Base-by-base conservation (phyloP, 2,113 vertebrate species). In the Cynoglossus semilaevis region DNA sequence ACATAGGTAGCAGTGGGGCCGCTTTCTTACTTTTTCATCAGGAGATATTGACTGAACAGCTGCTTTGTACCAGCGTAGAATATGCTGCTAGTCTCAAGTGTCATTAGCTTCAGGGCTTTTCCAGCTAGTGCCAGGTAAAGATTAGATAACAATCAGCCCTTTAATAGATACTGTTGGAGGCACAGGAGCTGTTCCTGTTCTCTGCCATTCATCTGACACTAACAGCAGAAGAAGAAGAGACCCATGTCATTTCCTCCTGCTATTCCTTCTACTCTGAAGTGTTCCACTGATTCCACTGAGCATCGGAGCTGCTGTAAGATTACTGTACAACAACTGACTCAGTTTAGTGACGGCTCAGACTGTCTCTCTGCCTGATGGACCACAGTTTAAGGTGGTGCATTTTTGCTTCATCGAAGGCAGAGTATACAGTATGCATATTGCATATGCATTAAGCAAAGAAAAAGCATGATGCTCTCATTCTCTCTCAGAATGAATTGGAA, bases 111-210 rank as follows among this genome's bases (percentile, higher is more conserved):
- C 69, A 54, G 88, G 88, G 86, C 81, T 82, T 87, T 89, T 85
- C 76, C 76, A 85, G 77, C 80, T 67, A 79, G 85, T 69, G 77
- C 82, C 89, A 90, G 89, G 87, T 91, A 87, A 87, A 88, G 88
- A 91, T 90, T 88, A 91, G 85, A 91, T 90, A 91, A 87, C 87
- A 87, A 91, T 91, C 89, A 86, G 80, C 54, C 85, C 86, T 88
- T 89, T 86, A 90, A 87, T 79, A 84, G 85, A 88, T 85, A 79
- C 83, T 70, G 84, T 86, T 82, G 85, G 87, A 88, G 81, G 82
- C 83, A 76, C 75, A 63, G 72, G 76, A 77, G 84, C 75, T 38
- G 63, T 72, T 78, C 77, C 74, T 74, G 69, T 44, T 71, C 74
- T 37, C 65, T 14, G 74, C 67, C 61, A 79, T 80, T 83, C 76